Base-by-base conservation (phyloP, 1,140 invertebrate species). In the Drosophila repleta region DNA sequence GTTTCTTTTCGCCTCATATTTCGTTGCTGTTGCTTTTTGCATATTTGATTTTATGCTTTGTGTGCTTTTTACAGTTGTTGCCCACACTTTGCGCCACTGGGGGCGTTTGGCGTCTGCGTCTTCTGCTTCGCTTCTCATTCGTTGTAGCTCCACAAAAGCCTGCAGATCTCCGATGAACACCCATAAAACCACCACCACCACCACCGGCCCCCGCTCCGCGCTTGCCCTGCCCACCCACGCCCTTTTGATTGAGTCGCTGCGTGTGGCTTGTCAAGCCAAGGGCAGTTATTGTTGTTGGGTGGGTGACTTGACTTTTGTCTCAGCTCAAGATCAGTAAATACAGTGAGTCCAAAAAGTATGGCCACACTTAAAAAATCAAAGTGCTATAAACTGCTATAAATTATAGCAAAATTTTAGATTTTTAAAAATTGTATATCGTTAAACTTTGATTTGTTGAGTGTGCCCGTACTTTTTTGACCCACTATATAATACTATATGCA, bases 31-130 rank as follows among this genome's bases (percentile, higher is more conserved):
- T 41, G 21, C 10, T 55, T 45, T 87, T 82, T 87, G 82, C 82
- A 87, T 84, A 87, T 87, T 87, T 87, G 78, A 87, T 87, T 87
- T 87, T 87, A 82, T 87, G 82, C 82, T 87, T 87, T 67, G 82
- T 87, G 82, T 88, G 82, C 82, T 87, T 87, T 87, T 87, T 87
- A 88, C 83, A 88, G 82, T 87, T 85, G 58, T 62, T 73, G 64
- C 57, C 64, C 43, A 60, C 69, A 71, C 61, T 70, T 49, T 74
- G 37, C 58, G 66, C 52, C 65, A 69, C 49, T 69, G 71, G 65
- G 83, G 82, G 82, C 74, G 83, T 82, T 87, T 58, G 37, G 82
- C 74, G 83, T 82, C 82, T 58, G 37, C 43, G 58, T 49, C 46
- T 51, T 41, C 62, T 51, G 39, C 39, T 49, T 68, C 51, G 58